Conservation (phyloP, 1,140 invertebrate genomes). For the Lerema accius region DNA sequence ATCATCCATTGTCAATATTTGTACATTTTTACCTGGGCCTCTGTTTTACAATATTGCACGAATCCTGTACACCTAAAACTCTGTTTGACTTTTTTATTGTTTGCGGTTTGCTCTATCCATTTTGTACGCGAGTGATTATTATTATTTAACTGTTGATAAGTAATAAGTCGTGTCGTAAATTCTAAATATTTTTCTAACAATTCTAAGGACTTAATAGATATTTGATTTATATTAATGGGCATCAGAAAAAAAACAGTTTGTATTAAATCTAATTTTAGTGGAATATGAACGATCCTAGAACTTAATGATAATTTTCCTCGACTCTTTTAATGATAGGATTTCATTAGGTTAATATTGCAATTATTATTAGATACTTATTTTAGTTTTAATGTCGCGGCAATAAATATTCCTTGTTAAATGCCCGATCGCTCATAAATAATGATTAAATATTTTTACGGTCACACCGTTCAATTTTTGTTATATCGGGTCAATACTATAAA, state of each 20-base stretch:
- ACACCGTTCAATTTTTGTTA: constrained; percentile 51
- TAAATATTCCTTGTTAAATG: constrained; percentile 44
- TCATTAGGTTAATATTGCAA: not conserved
- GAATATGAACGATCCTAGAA: too few relatives aligned
- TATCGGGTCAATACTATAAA: constrained; percentile 57
- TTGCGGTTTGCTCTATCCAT: not conserved
- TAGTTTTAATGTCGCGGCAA: constrained; percentile 25
- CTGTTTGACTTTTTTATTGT: constrained; percentile 1
- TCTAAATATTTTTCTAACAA: too few relatives aligned
- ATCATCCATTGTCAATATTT: constrained; percentile 80
- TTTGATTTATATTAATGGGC: too few relatives aligned
- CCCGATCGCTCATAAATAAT: constrained; percentile 53
- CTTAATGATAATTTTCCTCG: too few relatives aligned
- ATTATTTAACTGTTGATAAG: not conserved
- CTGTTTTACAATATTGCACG: constrained; percentile 56
- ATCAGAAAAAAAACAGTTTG: too few relatives aligned
- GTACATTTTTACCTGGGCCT: constrained; percentile 68
- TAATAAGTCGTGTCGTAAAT: too few relatives aligned
- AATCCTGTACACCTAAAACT: constrained; percentile 36
- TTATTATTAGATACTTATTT: constrained; percentile 17
- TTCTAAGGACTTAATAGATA: not conserved
- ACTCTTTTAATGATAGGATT: not conserved
- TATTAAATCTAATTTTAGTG: too few relatives aligned
- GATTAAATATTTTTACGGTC: constrained; percentile 55
- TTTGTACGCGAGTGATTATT: not conserved